Base-by-base conservation (phyloP, 1,140 invertebrate species). In the Drosophila subobscura region DNA sequence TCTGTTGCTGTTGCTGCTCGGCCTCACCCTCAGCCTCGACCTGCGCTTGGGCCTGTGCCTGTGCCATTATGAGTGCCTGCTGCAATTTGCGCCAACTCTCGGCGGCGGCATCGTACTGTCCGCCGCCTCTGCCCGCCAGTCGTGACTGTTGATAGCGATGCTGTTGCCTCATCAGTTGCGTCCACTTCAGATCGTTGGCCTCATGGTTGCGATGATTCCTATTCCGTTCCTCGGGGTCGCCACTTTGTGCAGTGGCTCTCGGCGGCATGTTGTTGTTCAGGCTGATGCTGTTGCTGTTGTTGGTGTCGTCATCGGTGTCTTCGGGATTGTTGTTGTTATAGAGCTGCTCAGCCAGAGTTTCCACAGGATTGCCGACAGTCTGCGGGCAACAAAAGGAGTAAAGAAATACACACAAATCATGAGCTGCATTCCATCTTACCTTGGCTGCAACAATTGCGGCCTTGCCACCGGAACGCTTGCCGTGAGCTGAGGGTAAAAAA, bases 51-150 rank as follows among this genome's bases (percentile, higher is more conserved):
- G 40, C 12, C 37, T 63, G 60, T 4, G 60, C 20, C 14, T 47
- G 1, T 0, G 57, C 37, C 7, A 65, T 56, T 23, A 44, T 40
- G 37, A 89, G 20, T 3, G 79, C 72, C 46, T 67, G 64, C 14
- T 81, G 77, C 75, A 89, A 23, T 41, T 72, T 80, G 6, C 80
- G 74, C 85, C 85, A 89, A 68, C 85, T 89, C 12, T 89, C 83
- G 14, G 68, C 84, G n/a, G 72, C 85, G 10, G 58, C 72, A 71
- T 79, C 77, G 44, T 65, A 57, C 14, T 71, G 77, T 5, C 55
- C 50, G 4, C 12, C 41, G 40, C 51, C 51, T 12, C 55, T 49
- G 33, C 55, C 46, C 25, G 40, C 8, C 57, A 56, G 5, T 68
- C 51, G 37, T 67, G 73, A 37, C 16, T 67, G 44, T 41, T 79